These are phyloP conservation scores for Leptopilina boulardi DNA, from an alignment of 1,140 invertebrate genomes.

Conservation along the genomic window DNA sequence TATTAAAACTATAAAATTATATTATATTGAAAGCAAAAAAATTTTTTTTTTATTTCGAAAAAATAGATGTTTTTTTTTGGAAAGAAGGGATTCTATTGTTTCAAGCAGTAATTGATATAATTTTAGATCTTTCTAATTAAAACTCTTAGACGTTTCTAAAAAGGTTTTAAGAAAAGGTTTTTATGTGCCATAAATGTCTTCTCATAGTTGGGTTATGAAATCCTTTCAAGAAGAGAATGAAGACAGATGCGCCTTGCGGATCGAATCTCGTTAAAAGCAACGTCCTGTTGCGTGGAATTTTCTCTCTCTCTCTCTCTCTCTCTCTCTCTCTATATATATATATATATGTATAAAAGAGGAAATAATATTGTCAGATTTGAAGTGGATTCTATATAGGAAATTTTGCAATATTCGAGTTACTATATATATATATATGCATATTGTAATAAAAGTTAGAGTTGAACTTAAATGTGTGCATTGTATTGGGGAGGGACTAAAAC, in stretches of 20 bases:
- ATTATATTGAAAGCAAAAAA: too few relatives aligned
- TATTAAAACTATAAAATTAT: too few relatives aligned
- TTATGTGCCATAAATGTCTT: neutral
- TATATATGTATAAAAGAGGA: neutral
- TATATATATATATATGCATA: neutral
- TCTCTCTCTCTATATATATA: too few relatives aligned
- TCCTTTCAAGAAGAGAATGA: conserved; percentile 13
- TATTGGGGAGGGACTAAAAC: neutral
- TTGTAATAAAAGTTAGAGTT: conserved; percentile 2
- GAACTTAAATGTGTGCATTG: neutral
- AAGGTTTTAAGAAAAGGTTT: neutral
- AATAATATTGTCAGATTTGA: conserved; percentile 7
- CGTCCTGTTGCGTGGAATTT: conserved; percentile 24
- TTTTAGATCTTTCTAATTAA: neutral
- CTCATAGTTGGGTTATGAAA: conserved; percentile 1
- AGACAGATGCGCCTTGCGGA: conserved; percentile 15
- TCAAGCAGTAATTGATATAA: neutral
- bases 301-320: too few relatives aligned
- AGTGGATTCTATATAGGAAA: neutral
- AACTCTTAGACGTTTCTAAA: neutral
- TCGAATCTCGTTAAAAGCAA: conserved; percentile 13
- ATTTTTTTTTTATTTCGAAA: too few relatives aligned
- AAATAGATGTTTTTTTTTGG: too few relatives aligned
- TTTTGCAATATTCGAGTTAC: neutral
- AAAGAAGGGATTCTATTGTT: too few relatives aligned